Conservation (phyloP, 1,140 invertebrate genomes). For the Homarus americanus region DNA sequence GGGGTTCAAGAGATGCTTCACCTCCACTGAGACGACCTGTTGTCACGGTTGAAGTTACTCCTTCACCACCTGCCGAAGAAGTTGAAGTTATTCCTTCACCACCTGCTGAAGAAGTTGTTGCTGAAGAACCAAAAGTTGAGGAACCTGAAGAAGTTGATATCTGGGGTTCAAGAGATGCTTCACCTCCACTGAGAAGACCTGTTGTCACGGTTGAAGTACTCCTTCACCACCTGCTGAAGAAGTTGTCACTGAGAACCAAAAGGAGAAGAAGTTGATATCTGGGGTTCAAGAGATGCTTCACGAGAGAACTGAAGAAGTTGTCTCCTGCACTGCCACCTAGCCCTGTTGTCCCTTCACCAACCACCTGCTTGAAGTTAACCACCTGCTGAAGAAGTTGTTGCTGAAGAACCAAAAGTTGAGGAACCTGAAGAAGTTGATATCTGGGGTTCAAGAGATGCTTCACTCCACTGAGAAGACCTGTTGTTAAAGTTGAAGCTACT, state of each 20-base stretch:
- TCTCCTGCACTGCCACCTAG: no score
- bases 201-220: neutral
- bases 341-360: no score
- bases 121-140: neutral
- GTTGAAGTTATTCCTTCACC: neutral
- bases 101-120: neutral
- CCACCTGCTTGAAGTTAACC: no score
- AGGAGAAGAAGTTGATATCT: slow-evolving; percentile 16
- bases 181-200: slow-evolving; percentile 3
- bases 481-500: neutral
- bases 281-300: neutral
- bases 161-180: neutral
- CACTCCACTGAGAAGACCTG: neutral
- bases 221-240: neutral
- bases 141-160: neutral
- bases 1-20: neutral
- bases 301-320: neutral
- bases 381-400: neutral
- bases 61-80: neutral
- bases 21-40: neutral
- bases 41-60: neutral
- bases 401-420: neutral
- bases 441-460: neutral
- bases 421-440: neutral
- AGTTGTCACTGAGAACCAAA: neutral